These are phyloP conservation scores for Micoletzkya japonica DNA, from an alignment of 2,888 invertebrate genomes.

Conservation along the genomic window DNA sequence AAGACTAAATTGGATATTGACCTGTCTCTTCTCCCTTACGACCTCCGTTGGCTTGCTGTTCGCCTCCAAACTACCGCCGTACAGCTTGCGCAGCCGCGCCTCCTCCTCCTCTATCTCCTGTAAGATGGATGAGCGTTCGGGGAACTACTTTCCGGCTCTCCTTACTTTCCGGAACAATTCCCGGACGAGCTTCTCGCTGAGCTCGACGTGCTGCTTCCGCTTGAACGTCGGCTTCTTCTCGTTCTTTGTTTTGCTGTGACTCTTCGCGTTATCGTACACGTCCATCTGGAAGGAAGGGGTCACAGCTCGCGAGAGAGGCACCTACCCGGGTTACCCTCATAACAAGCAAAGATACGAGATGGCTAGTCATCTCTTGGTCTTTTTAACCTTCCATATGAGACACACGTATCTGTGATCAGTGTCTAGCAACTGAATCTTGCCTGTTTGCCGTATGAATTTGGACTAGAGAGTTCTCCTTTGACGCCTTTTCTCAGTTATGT, in stretches of 20 bases:
- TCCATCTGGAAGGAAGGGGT: conserved; percentile 53
- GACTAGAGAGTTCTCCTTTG: not conserved
- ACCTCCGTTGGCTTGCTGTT: not conserved
- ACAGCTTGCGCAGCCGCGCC: not conserved
- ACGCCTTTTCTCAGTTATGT: too few relatives aligned
- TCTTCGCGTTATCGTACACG: conserved; percentile 53
- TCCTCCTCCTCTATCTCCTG: conserved; percentile 21
- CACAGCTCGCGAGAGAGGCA: too few relatives aligned
- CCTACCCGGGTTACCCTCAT: too few relatives aligned
- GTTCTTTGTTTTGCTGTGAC: conserved; percentile 40
- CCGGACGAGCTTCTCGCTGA: conserved; percentile 29
- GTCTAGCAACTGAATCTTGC: too few relatives aligned
- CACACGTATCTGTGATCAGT: too few relatives aligned
- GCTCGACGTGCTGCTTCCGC: conserved; percentile 40
- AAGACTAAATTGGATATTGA: not conserved
- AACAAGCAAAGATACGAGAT: too few relatives aligned
- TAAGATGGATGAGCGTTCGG: not conserved
- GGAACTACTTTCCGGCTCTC: too few relatives aligned
- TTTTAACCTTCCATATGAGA: too few relatives aligned
- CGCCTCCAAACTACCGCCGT: not conserved
- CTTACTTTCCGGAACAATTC: conserved; percentile 46
- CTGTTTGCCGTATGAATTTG: not conserved
- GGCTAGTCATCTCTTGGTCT: too few relatives aligned
- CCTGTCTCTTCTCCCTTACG: conserved; percentile 20
- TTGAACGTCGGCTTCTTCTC: conserved; percentile 44